Percentiles rank a stretch among this genome's conserved stretches.
These are phyloP conservation scores for Eupeodes latifasciatus DNA, from an alignment of 2,888 invertebrate species.

Conservation along the genomic window DNA sequence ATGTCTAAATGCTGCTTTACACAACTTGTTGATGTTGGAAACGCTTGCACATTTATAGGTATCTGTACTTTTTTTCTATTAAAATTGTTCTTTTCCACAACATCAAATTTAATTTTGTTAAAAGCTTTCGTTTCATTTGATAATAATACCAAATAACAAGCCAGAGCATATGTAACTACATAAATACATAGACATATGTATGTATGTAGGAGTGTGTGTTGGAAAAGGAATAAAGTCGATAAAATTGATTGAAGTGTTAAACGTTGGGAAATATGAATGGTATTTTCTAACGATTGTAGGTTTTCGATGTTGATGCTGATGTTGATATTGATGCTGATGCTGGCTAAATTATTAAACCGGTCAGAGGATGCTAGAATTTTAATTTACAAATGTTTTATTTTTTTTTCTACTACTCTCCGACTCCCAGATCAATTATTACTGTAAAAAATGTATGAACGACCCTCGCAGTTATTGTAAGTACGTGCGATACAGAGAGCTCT, in stretches of 20 bases:
- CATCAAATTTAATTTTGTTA: conserved; percentile 73
- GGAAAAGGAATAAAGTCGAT: conserved; percentile 58
- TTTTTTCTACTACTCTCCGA: not conserved
- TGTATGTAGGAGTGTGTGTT: conserved; percentile 17
- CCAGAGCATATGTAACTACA: not conserved
- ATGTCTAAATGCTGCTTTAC: conserved; percentile 50
- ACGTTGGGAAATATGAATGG: conserved; percentile 66
- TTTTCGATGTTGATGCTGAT: not conserved
- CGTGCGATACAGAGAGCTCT: not conserved
- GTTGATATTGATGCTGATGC: conserved; percentile 1
- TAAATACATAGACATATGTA: not conserved
- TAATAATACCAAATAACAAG: not conserved
- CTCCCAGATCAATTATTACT: conserved; percentile 62
- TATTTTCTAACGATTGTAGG: conserved; percentile 7
- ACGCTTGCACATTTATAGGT: conserved; percentile 30
- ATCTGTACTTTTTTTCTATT: not conserved
- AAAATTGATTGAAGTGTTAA: conserved; percentile 75
- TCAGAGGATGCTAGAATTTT: conserved; percentile 59
- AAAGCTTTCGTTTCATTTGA: conserved; percentile 70
- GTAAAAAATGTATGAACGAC: conserved; percentile 12
- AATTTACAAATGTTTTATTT: conserved; percentile 72
- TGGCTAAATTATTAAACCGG: conserved; percentile 67
- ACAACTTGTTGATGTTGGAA: conserved; percentile 61
- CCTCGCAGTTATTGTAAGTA: conserved; percentile 12
- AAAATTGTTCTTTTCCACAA: conserved; percentile 54